phyloP scores from a whole-genome alignment of 1,140 invertebrate species.

The Lordiphosa clarofinis region DNA sequence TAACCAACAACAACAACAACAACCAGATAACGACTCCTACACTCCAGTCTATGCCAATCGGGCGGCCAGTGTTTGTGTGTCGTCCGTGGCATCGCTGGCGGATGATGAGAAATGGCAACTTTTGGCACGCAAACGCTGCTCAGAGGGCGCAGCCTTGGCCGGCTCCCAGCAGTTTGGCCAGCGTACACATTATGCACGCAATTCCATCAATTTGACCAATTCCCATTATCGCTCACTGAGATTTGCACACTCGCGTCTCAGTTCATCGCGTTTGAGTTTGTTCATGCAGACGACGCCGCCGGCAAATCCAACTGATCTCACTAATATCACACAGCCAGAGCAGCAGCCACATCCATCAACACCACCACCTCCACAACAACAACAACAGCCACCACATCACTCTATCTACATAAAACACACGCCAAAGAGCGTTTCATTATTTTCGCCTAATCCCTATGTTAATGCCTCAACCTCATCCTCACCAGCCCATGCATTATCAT shows the following conservation, averaged over 20 bases:
- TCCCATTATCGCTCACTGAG: slow-evolving; percentile 76
- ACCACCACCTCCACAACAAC: slow-evolving; percentile 23
- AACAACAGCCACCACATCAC: slow-evolving; percentile 52
- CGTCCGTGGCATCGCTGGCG: slow-evolving; percentile 53
- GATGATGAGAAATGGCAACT: slow-evolving; percentile 79
- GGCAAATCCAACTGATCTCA: slow-evolving; percentile 57
- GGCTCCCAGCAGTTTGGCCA: slow-evolving; percentile 52
- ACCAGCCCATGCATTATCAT: slow-evolving; percentile 22
- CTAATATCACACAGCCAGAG: slow-evolving; percentile 37
- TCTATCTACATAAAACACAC: slow-evolving; percentile 68
- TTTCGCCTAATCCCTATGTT: slow-evolving; percentile 62
- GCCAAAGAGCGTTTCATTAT: slow-evolving; percentile 66
- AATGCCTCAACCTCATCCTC: slow-evolving; percentile 52
- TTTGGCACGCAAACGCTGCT: slow-evolving; percentile 69
- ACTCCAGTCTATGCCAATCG: slow-evolving; percentile 74
- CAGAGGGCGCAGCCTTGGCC: slow-evolving; percentile 50
- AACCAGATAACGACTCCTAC: slow-evolving; percentile 58
- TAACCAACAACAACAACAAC: slow-evolving; percentile 25
- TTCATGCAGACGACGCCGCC: slow-evolving; percentile 62
- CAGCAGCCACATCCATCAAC: slow-evolving; percentile 11
- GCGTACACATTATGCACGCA: slow-evolving; percentile 72
- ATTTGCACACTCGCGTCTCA: slow-evolving; percentile 72
- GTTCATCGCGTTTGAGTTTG: slow-evolving; percentile 69
- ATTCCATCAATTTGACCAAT: slow-evolving; percentile 74
- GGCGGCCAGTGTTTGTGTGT: slow-evolving; percentile 63